Percentiles rank a stretch among this genome's conserved stretches.
Evolutionary conservation across 2,797 vertebrate genomes (phyloP).

Genomic region (Platalea minor): DNA sequence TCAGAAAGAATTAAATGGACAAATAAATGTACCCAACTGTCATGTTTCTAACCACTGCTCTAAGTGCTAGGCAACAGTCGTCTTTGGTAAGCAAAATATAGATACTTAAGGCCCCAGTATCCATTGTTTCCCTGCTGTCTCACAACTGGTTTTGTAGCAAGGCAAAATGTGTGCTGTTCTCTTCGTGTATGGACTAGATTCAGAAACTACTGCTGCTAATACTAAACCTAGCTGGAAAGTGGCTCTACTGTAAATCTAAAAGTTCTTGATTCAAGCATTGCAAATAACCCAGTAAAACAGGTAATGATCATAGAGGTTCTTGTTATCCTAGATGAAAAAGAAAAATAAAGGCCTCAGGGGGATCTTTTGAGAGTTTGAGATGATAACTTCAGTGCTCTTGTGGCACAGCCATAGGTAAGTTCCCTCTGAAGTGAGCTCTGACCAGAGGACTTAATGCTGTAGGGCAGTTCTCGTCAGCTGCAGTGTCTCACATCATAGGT

Average conservation of each 20-base stretch:
- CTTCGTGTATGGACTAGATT: neutral
- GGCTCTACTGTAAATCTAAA: neutral
- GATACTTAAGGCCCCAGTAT: neutral
- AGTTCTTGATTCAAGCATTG: neutral
- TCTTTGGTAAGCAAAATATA: neutral
- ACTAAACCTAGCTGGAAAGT: neutral
- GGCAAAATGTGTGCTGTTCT: neutral
- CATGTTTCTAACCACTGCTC: neutral
- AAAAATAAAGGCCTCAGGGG: neutral
- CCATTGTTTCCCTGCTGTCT: neutral
- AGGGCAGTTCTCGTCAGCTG: neutral
- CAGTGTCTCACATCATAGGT: neutral
- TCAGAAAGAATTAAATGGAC: neutral
- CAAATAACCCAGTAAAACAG: neutral
- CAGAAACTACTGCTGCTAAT: neutral
- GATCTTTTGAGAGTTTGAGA: neutral
- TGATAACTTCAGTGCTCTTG: neutral
- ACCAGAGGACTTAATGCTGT: neutral
- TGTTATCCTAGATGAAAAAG: neutral
- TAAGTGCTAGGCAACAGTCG: neutral
- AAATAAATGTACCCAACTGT: neutral
- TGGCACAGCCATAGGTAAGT: neutral
- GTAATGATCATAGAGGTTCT: neutral
- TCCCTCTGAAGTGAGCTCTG: neutral
- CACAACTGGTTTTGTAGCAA: neutral